These are phyloP conservation scores for Chelonus insularis DNA, from an alignment of 1,140 invertebrate species.

Conservation along the genomic window DNA sequence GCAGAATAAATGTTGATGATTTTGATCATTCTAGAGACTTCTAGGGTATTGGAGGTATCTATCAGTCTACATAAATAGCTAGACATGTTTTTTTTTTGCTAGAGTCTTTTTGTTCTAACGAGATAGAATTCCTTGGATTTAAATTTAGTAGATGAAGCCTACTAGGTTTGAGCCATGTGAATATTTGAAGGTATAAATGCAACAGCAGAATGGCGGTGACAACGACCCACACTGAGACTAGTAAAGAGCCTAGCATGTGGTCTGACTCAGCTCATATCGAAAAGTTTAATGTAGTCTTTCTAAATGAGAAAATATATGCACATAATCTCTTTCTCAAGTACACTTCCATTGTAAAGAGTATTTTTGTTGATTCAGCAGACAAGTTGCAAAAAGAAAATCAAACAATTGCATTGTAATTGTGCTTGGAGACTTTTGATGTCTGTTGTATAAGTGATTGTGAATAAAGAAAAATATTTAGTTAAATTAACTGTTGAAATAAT, in stretches of 20 bases:
- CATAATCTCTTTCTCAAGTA: neutral
- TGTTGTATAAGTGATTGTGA: no score
- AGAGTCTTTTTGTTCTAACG: no score
- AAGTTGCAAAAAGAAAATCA: neutral
- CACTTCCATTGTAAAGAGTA: neutral
- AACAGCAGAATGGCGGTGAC: slow-evolving; percentile 2
- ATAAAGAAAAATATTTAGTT: no score
- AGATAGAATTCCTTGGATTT: no score
- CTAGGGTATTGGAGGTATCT: no score
- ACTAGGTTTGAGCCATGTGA: no score
- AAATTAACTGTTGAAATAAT: no score
- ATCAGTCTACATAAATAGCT: no score
- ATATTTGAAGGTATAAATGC: neutral
- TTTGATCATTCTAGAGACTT: no score
- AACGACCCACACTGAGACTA: slow-evolving; percentile 16
- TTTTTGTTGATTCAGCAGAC: neutral
- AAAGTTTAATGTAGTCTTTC: slow-evolving; percentile 29
- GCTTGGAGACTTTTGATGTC: no score
- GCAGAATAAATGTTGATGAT: neutral
- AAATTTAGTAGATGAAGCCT: slow-evolving; percentile 3
- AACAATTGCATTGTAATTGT: neutral
- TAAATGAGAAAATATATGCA: slow-evolving; percentile 33
- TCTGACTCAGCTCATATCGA: slow-evolving; percentile 36
- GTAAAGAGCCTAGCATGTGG: slow-evolving; percentile 7
- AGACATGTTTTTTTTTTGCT: no score